Conservation (phyloP, 2,113 vertebrate genomes). For the Xerus inauris region DNA sequence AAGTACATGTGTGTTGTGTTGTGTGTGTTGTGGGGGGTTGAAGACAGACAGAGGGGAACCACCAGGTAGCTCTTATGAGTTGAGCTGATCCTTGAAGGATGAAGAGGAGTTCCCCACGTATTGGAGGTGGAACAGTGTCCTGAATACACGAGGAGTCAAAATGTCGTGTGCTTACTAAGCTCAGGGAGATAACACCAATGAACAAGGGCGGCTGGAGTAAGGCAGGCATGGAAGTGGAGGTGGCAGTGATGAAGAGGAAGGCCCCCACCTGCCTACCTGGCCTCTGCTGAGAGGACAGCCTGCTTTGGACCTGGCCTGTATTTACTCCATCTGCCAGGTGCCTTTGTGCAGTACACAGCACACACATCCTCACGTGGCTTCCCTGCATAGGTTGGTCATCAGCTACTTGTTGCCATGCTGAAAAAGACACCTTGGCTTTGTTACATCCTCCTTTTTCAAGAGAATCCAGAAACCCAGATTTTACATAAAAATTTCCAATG, state of each 20-base stretch:
- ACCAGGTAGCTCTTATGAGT: not conserved
- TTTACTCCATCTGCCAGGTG: not conserved
- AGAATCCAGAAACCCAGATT: not conserved
- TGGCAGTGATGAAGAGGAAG: not conserved
- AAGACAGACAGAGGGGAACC: not conserved
- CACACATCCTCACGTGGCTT: not conserved
- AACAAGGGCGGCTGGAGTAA: too few species aligned
- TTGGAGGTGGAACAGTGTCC: not conserved
- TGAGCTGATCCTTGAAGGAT: not conserved
- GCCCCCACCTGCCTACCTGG: not conserved
- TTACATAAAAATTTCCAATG: not conserved
- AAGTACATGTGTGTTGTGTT: rapidly evolving
- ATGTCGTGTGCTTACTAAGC: not conserved
- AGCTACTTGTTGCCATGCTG: not conserved
- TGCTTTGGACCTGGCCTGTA: not conserved
- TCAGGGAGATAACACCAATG: not conserved
- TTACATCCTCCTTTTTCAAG: not conserved
- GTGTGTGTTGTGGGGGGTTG: not conserved
- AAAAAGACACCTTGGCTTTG: not conserved
- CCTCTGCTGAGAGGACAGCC: not conserved
- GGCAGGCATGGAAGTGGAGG: not conserved
- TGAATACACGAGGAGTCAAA: not conserved
- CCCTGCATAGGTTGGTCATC: too few species aligned
- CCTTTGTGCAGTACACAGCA: not conserved
- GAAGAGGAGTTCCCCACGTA: not conserved